Evolutionary conservation across 1,140 invertebrate species (phyloP), one percentile per base, ranked within the genome.

Genomic region (Drosophila melanica): DNA sequence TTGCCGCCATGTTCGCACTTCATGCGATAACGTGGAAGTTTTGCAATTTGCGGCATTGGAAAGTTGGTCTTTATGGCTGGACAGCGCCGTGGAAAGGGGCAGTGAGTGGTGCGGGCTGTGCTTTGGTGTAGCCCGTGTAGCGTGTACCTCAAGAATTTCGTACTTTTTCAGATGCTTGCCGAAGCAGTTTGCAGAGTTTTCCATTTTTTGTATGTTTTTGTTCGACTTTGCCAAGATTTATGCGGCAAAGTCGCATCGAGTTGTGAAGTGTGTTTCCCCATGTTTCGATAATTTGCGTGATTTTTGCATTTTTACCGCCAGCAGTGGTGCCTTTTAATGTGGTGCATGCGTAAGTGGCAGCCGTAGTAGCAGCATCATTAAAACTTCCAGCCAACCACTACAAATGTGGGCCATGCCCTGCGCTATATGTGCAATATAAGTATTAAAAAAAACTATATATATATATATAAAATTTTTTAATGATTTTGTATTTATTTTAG

Each of bases 261-360:
- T 67, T 89, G 71, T 89, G 71, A 87, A 90, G 84, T 78, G 77
- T 84, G 77, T 77, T 78, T 80, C 70, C 74, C 85, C 84, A 90
- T 89, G 77, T 89, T 89, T 90, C 85, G 84, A 89, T 89, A 89
- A 89, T 89, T 89, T 89, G 85, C 84, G 84, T 90, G 85, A 89
- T 89, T 90, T 87, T 77, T 89, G 85, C 85, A 90, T 75, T 68
- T 89, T 84, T 69, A 79, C 44, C 58, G 77, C 51, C 53, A 59
- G 60, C 62, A 58, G 53, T 64, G 27, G 27, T 33, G 48, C 50
- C 48, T 33, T 51, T 51, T 30, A 47, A 42, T 27, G 41, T 11
- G 63, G 20, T 65, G 75, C 50, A 67, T 67, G 64, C 59, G 62
- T 58, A 70, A 72, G 66, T 64, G 55, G 66, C 23, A 60, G 59